These are phyloP conservation scores for Ispidina lecontei DNA, from an alignment of 2,797 vertebrate genomes.

Conservation along the genomic window DNA sequence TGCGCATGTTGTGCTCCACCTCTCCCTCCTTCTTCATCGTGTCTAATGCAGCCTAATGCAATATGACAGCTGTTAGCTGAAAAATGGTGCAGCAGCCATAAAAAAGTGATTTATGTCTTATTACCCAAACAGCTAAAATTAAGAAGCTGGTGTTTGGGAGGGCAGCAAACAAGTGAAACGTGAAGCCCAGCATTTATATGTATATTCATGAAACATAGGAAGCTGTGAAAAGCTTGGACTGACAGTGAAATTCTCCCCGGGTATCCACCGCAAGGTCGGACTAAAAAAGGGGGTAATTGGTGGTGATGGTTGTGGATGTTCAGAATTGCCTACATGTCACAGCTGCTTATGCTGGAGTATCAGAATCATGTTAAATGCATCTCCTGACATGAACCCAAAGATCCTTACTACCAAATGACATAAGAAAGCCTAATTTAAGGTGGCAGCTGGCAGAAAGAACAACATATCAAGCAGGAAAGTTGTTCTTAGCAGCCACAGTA, in stretches of 20 bases:
- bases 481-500: not conserved
- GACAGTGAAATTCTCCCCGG: conserved; percentile 60
- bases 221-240: conserved; percentile 47
- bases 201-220: conserved; percentile 48
- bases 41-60: conserved; percentile 46
- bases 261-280: not conserved
- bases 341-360: conserved; percentile 34
- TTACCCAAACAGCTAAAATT: conserved; percentile 60
- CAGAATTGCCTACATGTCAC: conserved; percentile 42
- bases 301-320: conserved; percentile 65
- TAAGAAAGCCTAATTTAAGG: conserved; percentile 38
- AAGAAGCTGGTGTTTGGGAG: conserved; percentile 31
- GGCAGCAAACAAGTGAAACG: conserved; percentile 60
- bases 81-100: conserved; percentile 66
- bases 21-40: conserved; percentile 28
- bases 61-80: conserved; percentile 69
- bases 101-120: conserved; percentile 71
- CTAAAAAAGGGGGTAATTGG: conserved; percentile 66
- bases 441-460: conserved; percentile 29
- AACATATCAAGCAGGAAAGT: conserved; percentile 3
- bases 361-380: conserved; percentile 30
- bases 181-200: not conserved
- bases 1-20: conserved; percentile 19
- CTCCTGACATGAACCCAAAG: conserved; percentile 3
- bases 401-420: not conserved